A percentile compares a stretch with the other conserved stretches of the same genome.
phyloP scores from a whole-genome alignment of 2,113 vertebrate species.

The Carassius auratus region DNA sequence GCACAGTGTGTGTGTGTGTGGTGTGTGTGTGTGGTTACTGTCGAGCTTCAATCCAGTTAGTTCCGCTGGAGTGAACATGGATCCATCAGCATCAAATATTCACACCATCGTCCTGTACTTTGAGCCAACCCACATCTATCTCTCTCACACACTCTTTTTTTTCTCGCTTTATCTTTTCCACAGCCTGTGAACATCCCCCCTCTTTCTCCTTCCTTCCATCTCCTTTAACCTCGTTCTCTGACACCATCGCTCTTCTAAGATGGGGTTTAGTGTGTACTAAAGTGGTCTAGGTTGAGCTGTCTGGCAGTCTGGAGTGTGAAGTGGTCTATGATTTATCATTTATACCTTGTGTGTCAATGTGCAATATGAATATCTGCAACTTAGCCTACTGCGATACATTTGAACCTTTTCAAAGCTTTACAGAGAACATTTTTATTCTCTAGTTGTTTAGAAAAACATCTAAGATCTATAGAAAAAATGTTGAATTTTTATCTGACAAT shows the following conservation, averaged over 20 bases:
- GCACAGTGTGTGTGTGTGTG: neutral
- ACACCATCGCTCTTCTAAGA: slow-evolving; percentile 26
- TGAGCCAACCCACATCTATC: slow-evolving; percentile 64
- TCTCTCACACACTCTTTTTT: slow-evolving; percentile 58
- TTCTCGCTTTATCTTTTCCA: neutral
- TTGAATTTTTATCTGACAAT: too few relatives aligned
- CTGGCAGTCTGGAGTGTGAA: neutral
- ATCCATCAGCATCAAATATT: slow-evolving; percentile 82
- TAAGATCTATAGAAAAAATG: neutral
- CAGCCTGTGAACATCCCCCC: slow-evolving; percentile 40
- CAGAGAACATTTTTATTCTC: neutral
- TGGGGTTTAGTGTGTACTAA: slow-evolving; percentile 16
- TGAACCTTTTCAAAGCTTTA: neutral
- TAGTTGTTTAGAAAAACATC: neutral
- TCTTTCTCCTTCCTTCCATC: slow-evolving; percentile 11
- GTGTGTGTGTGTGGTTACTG: neutral
- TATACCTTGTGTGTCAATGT: neutral
- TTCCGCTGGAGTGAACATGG: slow-evolving; percentile 79
- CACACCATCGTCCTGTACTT: slow-evolving; percentile 72
- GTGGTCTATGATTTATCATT: neutral
- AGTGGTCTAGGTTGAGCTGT: neutral
- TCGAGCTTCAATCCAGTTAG: slow-evolving; percentile 76
- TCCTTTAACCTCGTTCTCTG: slow-evolving; percentile 7
- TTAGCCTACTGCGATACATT: neutral
- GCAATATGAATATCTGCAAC: neutral